Evolutionary conservation across 2,888 invertebrate species (phyloP).

Genomic region (Tinea semifulvella): DNA sequence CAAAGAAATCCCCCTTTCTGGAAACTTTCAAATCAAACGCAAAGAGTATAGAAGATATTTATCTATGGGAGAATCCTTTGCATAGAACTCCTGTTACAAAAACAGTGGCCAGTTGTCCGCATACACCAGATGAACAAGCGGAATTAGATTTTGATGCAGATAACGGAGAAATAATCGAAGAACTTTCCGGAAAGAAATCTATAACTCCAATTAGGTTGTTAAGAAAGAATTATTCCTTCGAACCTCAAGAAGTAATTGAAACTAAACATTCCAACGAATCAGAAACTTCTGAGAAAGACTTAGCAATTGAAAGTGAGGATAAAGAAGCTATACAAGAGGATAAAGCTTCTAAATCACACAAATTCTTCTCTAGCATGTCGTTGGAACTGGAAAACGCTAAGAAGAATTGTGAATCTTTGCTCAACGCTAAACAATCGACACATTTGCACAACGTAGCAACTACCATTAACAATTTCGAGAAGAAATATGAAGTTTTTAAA

Average conservation of each 20-base stretch:
- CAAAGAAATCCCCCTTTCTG: slow-evolving; percentile 43
- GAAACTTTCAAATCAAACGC: slow-evolving; percentile 50
- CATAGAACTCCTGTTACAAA: slow-evolving; percentile 61
- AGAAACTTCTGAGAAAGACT: slow-evolving; percentile 47
- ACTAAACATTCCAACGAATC: slow-evolving; percentile 44
- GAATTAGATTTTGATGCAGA: slow-evolving; percentile 74
- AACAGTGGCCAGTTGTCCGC: slow-evolving; percentile 55
- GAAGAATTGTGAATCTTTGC: slow-evolving; percentile 51
- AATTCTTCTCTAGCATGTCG: slow-evolving; percentile 61
- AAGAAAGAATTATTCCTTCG: slow-evolving; percentile 47
- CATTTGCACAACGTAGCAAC: slow-evolving; percentile 61
- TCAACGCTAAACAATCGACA: slow-evolving; percentile 46
- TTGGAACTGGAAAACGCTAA: slow-evolving; percentile 59
- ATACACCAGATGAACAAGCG: slow-evolving; percentile 77
- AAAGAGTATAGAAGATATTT: slow-evolving; percentile 73
- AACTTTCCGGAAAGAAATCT: slow-evolving; percentile 72
- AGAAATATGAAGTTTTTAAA: slow-evolving; percentile 55
- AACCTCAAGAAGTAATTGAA: slow-evolving; percentile 37
- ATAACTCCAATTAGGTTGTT: slow-evolving; percentile 74
- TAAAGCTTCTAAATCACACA: slow-evolving; percentile 50
- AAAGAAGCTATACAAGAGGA: slow-evolving; percentile 26
- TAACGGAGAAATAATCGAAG: slow-evolving; percentile 68
- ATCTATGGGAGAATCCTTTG: slow-evolving; percentile 82
- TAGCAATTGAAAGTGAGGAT: slow-evolving; percentile 24
- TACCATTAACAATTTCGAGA: slow-evolving; percentile 60